Conservation (phyloP, 2,113 vertebrate species). For the Entomyzon cyanotis region DNA sequence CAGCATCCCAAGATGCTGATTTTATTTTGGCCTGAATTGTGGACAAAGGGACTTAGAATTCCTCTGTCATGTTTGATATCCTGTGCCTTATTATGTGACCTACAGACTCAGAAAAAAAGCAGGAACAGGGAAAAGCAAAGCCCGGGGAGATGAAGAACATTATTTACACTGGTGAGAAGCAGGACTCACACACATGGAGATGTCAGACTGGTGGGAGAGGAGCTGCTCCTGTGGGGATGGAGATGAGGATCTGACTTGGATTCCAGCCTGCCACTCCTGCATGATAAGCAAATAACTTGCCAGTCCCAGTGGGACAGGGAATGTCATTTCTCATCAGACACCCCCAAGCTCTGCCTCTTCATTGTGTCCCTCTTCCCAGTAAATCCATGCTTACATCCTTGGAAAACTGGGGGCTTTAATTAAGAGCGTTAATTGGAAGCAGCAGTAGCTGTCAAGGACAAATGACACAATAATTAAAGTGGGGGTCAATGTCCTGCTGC, state of each 20-base stretch:
- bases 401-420: conserved; percentile 47
- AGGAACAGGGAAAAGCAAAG: background rate
- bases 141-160: background rate
- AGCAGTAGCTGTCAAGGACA: conserved; percentile 50
- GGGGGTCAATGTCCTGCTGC: background rate
- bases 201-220: background rate
- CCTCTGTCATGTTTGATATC: background rate
- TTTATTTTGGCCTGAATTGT: background rate
- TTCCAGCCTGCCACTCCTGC: background rate
- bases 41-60: background rate
- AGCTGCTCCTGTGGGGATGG: background rate
- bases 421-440: conserved; percentile 57
- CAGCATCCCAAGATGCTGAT: background rate
- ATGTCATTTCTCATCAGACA: conserved; percentile 38
- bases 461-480: conserved; percentile 56
- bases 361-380: background rate
- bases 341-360: background rate
- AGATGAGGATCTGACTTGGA: background rate
- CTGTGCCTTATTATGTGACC: background rate
- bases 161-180: background rate
- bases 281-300: background rate
- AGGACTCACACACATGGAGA: accelerated
- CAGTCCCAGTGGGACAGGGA: background rate
- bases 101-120: background rate
- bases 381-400: background rate